Base-by-base conservation (phyloP, 2,888 invertebrate genomes). In the Pseudococcus longispinus region DNA sequence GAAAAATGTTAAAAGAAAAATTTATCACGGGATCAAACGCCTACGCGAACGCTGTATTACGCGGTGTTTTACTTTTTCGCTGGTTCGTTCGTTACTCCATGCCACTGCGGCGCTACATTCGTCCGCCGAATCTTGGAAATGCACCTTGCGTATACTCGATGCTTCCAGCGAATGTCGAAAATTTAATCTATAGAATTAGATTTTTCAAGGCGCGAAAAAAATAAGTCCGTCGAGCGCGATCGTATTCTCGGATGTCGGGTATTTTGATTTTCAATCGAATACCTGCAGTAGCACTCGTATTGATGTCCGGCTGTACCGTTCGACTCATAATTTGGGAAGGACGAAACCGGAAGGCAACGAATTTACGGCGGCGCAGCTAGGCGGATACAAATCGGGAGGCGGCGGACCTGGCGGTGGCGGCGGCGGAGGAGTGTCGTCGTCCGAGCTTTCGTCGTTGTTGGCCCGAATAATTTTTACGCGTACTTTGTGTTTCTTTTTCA, bases 341-440 rank as follows among this genome's bases (percentile, higher is more conserved):
- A 20, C 46, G 37, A 77, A 86, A 51, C 46, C 42, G n/a, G 86
- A 32, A 20, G 86, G 86, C 74, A 86, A 86, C 55, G 51, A 11
- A 29, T 51, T 77, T 4, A 55, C 32, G 26, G 55, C 26, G 15
- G 6, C 80, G 20, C 74, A 20, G 15, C 26, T 65, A 60, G 83
- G 65, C 23, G 82, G 82, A 70, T 83, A 83, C 23, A 87, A 29
- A 83, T 88, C 88, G 0, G 91, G 91, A 0, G 93, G 93, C 2
- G 93, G 93, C 8, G 93, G 93, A 23, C 93, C 93, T 0, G 93
- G 93, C 0, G 93, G 93, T 1, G 93, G 93, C 0, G 93, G 93
- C 0, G 93, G 93, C 15, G 93, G 93, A 8, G 93, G 92, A 80
- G 92, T 90, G 89, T 91, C 91, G 88, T 93, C 92, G 83, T 92